These are phyloP conservation scores for Pteronura brasiliensis DNA, from an alignment of 2,113 vertebrate species.

Conservation along the genomic window DNA sequence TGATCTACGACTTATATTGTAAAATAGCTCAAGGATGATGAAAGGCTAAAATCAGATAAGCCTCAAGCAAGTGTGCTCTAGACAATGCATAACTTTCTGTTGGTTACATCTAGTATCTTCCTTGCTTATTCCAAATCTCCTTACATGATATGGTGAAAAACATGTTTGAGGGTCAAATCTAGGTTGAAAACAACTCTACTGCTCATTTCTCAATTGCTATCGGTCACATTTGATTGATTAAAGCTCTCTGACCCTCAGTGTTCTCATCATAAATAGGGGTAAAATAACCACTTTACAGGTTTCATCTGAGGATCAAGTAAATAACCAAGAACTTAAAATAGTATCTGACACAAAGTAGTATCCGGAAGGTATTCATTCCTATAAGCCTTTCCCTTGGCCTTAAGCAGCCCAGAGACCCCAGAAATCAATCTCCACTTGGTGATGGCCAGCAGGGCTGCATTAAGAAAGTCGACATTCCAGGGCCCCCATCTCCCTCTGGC, in stretches of 20 bases:
- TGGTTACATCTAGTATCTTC: not conserved
- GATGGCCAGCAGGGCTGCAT: not conserved
- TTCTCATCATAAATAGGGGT: not conserved
- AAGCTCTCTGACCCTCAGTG: not conserved
- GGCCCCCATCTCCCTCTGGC: not conserved
- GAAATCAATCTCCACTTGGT: not conserved
- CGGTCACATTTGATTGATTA: not conserved
- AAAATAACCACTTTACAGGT: not conserved
- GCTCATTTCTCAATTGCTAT: not conserved
- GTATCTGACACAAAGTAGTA: not conserved
- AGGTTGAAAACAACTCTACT: not conserved
- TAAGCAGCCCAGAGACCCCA: not conserved
- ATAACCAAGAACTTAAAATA: not conserved
- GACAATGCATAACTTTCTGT: not conserved
- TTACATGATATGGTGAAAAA: not conserved
- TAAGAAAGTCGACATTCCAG: not conserved
- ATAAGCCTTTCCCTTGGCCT: not conserved
- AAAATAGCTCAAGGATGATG: not conserved
- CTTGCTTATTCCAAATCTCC: slow-evolving; percentile 27
- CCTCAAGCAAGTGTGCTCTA: not conserved
- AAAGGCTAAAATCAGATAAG: slow-evolving; percentile 43
- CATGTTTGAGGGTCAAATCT: not conserved
- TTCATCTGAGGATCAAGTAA: not conserved
- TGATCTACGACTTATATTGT: not conserved
- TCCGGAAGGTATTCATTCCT: not conserved